Conservation (phyloP, 2,113 vertebrate genomes). For the Colossoma macropomum region DNA sequence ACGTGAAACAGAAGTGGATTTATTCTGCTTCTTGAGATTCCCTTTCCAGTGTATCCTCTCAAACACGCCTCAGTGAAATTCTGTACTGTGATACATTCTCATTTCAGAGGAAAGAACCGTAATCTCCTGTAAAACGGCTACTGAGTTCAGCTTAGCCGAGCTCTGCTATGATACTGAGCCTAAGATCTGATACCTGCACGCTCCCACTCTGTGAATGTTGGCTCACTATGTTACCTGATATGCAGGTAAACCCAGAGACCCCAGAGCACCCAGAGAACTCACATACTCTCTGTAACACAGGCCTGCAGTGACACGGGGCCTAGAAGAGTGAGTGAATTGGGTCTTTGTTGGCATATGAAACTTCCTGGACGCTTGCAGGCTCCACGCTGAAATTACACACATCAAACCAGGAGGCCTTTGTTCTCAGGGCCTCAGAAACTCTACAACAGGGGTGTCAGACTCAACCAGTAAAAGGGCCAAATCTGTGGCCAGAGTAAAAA, state of each 20-base stretch:
- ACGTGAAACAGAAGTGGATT: conserved; percentile 24
- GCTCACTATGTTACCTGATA: conserved; percentile 42
- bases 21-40: conserved; percentile 23
- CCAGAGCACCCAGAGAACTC: conserved; percentile 6
- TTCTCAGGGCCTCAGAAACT: no score
- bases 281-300: neutral
- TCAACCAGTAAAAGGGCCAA: no score
- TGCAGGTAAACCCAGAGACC: conserved; percentile 41
- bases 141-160: conserved; percentile 7
- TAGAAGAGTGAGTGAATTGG: conserved; percentile 10
- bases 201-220: neutral
- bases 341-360: conserved; percentile 27
- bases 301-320: neutral
- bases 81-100: neutral
- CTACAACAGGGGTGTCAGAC: no score
- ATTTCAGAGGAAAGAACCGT: neutral
- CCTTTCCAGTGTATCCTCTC: conserved; percentile 10
- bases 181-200: conserved; percentile 27
- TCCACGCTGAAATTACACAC: conserved; percentile 7
- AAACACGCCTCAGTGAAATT: neutral
- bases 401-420: neutral
- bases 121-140: conserved; percentile 9
- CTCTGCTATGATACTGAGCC: conserved; percentile 19
- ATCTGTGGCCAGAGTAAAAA: no score
- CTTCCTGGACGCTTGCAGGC: neutral